A percentile compares a stretch with the other conserved stretches of the same genome.
Conservation (phyloP, 1,140 invertebrate species). For the Lamellibrachia luymesi region DNA sequence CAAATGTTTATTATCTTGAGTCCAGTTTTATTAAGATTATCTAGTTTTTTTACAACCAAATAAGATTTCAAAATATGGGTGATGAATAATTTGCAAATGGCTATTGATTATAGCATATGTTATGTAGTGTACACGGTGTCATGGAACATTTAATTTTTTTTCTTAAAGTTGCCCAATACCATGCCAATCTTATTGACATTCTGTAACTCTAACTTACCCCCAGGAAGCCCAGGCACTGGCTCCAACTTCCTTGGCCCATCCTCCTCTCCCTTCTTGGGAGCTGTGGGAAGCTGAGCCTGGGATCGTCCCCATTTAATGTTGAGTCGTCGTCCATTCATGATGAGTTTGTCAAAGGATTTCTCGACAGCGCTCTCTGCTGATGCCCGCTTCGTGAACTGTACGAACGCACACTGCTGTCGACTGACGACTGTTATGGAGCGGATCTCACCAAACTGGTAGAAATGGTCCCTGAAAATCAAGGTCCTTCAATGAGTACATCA, state of each 20-base stretch:
- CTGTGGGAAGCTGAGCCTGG: slow-evolving; percentile 40
- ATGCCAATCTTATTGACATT: no score
- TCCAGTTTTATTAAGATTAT: no score
- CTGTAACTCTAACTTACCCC: slow-evolving; percentile 38
- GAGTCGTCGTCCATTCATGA: slow-evolving; percentile 64
- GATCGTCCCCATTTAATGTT: slow-evolving; percentile 91
- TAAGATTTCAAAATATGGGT: no score
- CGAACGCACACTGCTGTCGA: slow-evolving; percentile 95
- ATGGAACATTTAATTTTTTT: neutral
- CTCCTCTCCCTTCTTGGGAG: slow-evolving; percentile 43
- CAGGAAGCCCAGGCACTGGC: slow-evolving; percentile 82
- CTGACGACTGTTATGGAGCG: slow-evolving; percentile 86
- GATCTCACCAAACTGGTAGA: slow-evolving; percentile 99
- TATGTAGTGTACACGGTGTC: neutral
- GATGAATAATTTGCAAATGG: no score
- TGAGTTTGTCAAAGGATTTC: slow-evolving; percentile 93
- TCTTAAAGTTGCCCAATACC: neutral
- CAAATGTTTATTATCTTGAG: no score
- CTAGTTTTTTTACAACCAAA: no score
- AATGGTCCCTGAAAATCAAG: slow-evolving; percentile 70
- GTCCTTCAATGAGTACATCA: slow-evolving; percentile 13
- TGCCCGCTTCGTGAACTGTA: slow-evolving; percentile 87
- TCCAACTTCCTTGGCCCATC: slow-evolving; percentile 65
- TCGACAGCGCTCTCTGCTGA: slow-evolving; percentile 93
- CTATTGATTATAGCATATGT: no score